phyloP scores from a whole-genome alignment of 2,797 vertebrate genomes.

The Chrysocyon brachyurus region DNA sequence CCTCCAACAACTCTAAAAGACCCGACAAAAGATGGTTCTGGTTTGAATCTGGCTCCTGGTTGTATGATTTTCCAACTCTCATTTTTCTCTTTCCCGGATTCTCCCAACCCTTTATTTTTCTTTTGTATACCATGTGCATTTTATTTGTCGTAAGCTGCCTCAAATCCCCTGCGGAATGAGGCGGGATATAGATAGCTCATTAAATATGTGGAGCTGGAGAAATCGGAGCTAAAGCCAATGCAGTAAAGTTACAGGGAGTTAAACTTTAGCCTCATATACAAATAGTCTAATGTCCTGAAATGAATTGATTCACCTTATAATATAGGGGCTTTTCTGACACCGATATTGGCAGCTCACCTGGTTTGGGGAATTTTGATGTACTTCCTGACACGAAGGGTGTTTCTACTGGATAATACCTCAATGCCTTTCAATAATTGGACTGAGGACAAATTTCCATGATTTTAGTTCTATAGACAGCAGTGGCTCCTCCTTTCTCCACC shows the following conservation, averaged over 20 bases:
- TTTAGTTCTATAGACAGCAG: neutral
- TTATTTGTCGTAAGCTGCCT: constrained; percentile 19
- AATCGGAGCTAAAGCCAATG: constrained; percentile 35
- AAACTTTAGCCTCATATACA: constrained; percentile 3
- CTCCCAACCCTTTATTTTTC: constrained; percentile 16
- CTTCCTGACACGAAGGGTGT: neutral
- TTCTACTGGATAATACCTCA: neutral
- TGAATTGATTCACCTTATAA: neutral
- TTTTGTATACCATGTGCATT: neutral
- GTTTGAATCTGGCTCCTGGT: neutral
- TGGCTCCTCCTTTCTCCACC: neutral
- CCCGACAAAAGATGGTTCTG: neutral
- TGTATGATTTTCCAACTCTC: neutral
- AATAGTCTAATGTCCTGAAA: neutral
- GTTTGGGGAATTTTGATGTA: constrained; percentile 22
- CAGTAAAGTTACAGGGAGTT: neutral
- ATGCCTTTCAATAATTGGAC: neutral
- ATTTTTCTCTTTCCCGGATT: constrained; percentile 19
- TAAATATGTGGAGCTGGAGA: constrained; percentile 32
- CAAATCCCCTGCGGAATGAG: constrained; percentile 46
- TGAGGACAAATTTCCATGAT: neutral
- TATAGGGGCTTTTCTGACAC: constrained; percentile 40
- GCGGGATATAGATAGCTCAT: constrained; percentile 30
- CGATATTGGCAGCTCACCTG: neutral
- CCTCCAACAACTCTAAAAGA: neutral